Base-by-base conservation (phyloP, 2,113 vertebrate species). In the Chiloscyllium plagiosum region DNA sequence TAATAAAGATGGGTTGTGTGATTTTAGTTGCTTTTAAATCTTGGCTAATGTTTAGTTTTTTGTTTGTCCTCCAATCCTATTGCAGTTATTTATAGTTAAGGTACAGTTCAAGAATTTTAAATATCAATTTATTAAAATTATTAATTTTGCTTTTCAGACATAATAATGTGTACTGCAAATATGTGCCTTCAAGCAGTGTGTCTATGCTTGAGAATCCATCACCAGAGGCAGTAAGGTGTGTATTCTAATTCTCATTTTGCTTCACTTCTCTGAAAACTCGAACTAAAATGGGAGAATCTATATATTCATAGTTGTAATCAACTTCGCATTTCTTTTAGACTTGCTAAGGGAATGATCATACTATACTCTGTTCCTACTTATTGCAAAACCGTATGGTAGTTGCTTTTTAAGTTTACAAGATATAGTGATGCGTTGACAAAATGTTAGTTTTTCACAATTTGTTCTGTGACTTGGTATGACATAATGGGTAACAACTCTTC, bases 131-230 rank as follows among this genome's bases (percentile, higher is more conserved):
- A 24, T 50, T 10, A 76, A 95, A 76, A 8, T 76, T 70, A 72
- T 37, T 47, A 52, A 95, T 72, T 61, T 76, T 72, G 12, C 52
- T 50, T 95, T 95, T 95, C 94, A 95, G 94, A 15, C 15, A 50
- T 47, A 72, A 72, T 26, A 95, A 95, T 76, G 94, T 95, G 68
- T 95, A 95, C 69, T 95, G 94, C 94, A 95, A 15, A 76, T 95
- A 69, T 72, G 22, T 95, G 68, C 37, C 94, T 76, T 72, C 42
- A 6, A 95, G 94, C 12, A 95, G 94, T 72, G 22, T 76, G 0
- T 72, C 94, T 50, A 47, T 95, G 68, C 94, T 72, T 95, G 42
- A 0, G 8, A 33, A 50, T 72, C 69, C 94, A 72, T 95, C 93
- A 29, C 24, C 17, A 24, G 94, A 95, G 42, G 37, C 1, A 33